Evolutionary conservation across 2,113 vertebrate genomes (phyloP).

Genomic region (Paedocypris sp.): DNA sequence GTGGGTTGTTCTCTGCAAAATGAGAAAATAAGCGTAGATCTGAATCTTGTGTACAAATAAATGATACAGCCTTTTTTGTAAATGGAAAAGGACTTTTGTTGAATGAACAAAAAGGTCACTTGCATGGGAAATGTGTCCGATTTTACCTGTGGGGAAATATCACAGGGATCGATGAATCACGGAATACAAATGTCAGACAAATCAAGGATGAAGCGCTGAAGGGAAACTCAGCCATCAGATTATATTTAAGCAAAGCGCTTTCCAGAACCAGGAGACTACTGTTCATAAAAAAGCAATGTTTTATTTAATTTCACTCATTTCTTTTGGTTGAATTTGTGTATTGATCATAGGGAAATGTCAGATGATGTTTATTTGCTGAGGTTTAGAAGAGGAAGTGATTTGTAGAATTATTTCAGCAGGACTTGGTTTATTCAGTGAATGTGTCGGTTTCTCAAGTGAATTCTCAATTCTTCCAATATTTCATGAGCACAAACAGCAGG

Average conservation of each 20-base stretch:
- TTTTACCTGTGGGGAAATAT: conserved; percentile 7
- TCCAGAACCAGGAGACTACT: neutral
- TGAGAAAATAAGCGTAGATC: neutral
- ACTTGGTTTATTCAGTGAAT: neutral
- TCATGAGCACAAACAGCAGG: neutral
- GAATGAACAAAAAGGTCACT: neutral
- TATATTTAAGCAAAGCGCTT: neutral
- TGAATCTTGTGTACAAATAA: no score
- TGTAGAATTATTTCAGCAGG: neutral
- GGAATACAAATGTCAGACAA: conserved; percentile 17
- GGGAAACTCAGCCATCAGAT: neutral
- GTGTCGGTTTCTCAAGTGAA: neutral
- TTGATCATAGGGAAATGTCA: neutral
- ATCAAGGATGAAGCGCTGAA: neutral
- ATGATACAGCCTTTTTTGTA: conserved; percentile 2
- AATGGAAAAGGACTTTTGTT: neutral
- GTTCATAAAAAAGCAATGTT: no score
- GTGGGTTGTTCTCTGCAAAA: neutral
- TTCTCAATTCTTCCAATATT: neutral
- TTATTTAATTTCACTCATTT: no score
- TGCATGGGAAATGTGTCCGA: neutral
- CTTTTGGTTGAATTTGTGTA: neutral
- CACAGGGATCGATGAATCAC: neutral
- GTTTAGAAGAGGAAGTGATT: neutral
- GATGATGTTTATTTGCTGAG: neutral